These are phyloP conservation scores for Malaclemys terrapin DNA, from an alignment of 2,113 vertebrate species.

Conservation along the genomic window DNA sequence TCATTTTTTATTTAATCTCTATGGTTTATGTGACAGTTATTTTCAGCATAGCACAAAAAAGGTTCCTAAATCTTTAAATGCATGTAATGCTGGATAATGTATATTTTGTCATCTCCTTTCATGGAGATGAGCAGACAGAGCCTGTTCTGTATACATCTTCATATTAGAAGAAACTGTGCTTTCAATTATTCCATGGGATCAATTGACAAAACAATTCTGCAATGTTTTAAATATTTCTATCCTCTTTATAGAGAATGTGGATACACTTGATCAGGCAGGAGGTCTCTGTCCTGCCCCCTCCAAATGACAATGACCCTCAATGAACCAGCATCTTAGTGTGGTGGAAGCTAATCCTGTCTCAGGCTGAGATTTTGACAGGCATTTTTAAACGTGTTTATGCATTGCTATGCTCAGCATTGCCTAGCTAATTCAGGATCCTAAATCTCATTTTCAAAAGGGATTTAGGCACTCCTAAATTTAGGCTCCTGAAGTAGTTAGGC, in stretches of 20 bases:
- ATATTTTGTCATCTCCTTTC: background rate
- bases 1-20: background rate
- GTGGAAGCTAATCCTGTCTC: background rate
- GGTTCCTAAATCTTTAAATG: background rate
- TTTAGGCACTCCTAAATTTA: no score
- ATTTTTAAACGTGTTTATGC: background rate
- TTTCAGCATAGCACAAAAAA: background rate
- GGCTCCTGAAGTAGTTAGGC: no score
- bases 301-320: background rate
- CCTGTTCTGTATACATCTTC: background rate
- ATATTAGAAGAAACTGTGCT: background rate
- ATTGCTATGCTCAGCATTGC: no score
- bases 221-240: background rate
- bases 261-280: no score
- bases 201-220: no score
- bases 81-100: rapidly evolving
- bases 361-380: background rate
- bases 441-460: no score
- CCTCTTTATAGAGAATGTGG: no score
- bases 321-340: background rate
- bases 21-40: background rate
- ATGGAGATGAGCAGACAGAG: background rate
- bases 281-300: background rate
- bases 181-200: background rate
- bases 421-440: no score